A percentile compares a stretch with the other conserved stretches of the same genome.
Conservation (phyloP, 2,797 vertebrate genomes). For the Chelmon rostratus region DNA sequence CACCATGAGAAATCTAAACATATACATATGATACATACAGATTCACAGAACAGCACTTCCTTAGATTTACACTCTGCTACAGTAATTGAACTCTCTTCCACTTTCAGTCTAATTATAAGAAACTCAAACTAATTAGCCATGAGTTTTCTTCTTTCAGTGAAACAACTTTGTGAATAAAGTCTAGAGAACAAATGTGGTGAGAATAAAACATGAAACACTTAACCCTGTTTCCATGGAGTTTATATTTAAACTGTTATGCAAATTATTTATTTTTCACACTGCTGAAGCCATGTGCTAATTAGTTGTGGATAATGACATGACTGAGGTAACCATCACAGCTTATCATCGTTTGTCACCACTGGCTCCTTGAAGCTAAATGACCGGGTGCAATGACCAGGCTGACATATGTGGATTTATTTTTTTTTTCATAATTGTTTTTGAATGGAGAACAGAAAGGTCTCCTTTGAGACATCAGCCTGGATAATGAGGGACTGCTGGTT, state of each 20-base stretch:
- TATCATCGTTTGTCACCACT: conserved; percentile 29
- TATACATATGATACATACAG: not conserved
- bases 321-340: conserved; percentile 45
- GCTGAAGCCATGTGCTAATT: conserved; percentile 49
- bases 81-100: conserved; percentile 1
- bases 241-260: conserved; percentile 42
- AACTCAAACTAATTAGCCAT: not conserved
- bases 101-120: conserved; percentile 22
- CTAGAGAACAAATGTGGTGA: conserved; percentile 14
- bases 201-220: conserved; percentile 31
- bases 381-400: conserved; percentile 24
- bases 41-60: not conserved
- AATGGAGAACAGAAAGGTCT: conserved; percentile 53
- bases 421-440: conserved; percentile 18
- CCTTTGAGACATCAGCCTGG: conserved; percentile 36
- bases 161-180: conserved; percentile 13
- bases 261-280: conserved; percentile 28
- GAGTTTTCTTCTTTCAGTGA: conserved; percentile 2
- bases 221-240: conserved; percentile 46
- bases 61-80: not conserved
- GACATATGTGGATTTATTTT: not conserved
- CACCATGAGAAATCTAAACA: not conserved
- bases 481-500: conserved; percentile 59
- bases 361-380: conserved; percentile 23
- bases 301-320: conserved; percentile 47